These are phyloP conservation scores for Eonycteris spelaea DNA, from an alignment of 2,113 vertebrate species.

Conservation along the genomic window DNA sequence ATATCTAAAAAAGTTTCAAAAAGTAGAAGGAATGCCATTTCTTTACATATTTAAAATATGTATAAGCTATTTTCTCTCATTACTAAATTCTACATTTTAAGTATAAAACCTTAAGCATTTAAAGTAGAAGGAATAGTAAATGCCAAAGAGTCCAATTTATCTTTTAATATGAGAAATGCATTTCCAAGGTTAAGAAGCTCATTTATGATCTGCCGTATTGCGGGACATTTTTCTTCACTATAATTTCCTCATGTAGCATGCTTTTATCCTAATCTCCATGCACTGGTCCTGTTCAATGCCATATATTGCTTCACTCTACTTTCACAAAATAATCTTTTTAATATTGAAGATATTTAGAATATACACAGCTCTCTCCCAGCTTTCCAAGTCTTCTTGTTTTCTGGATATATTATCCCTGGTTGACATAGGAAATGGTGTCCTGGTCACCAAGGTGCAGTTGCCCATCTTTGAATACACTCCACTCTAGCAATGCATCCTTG, in stretches of 20 bases:
- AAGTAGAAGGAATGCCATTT: not conserved
- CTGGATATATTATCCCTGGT: not conserved
- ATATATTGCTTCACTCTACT: not conserved
- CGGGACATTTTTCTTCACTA: not conserved
- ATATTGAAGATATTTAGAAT: not conserved
- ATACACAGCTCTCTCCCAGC: not conserved
- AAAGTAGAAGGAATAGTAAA: not conserved
- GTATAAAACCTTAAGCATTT: not conserved
- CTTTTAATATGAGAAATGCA: not conserved
- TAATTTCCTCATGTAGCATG: not conserved
- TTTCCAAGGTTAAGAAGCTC: slow-evolving; percentile 1
- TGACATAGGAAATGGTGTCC: not conserved
- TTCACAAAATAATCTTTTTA: not conserved
- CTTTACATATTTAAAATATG: slow-evolving; percentile 26
- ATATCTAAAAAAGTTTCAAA: slow-evolving; percentile 13
- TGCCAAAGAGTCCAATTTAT: not conserved
- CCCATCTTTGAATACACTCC: not conserved
- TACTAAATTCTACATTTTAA: not conserved
- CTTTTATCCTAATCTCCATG: not conserved
- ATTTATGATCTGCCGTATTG: not conserved
- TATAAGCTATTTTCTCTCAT: not conserved
- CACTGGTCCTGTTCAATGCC: not conserved
- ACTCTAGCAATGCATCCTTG: not conserved
- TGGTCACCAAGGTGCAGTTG: not conserved
- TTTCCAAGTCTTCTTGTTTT: not conserved